Evolutionary conservation across 2,888 invertebrate species (phyloP), one percentile per base, ranked within the genome.

Genomic region (Epiperipatus broadwayi): DNA sequence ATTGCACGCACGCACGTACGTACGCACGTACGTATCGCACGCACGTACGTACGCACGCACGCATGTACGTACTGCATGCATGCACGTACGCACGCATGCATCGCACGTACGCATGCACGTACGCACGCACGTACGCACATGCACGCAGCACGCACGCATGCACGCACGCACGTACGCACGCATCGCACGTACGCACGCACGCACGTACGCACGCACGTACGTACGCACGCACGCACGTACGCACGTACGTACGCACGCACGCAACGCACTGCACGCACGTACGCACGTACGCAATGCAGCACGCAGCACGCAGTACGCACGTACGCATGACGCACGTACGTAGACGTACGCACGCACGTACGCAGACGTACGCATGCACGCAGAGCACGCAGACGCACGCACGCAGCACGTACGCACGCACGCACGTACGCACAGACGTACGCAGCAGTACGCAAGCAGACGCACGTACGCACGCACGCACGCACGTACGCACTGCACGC

Each of bases 101-200:
- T 8, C 25, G n/a, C 25, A 25, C 25, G n/a, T n/a, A 25, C 25
- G n/a, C 25, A 25, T n/a, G n/a, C 25, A 25, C 25, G n/a, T n/a
- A 25, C 25, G n/a, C 25, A 25, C 25, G n/a, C 25, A 25, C 25
- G n/a, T n/a, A 25, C 25, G n/a, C 25, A 25, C 25, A 25, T n/a
- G n/a, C 25, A 25, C 25, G n/a, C 25, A 25, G n/a, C 25, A 25
- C 25, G n/a, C 25, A 25, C 25, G n/a, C 25, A 25, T n/a, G n/a
- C 25, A 25, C 25, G n/a, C 25, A 25, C 25, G n/a, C n/a, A n/a
- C n/a, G n/a, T n/a, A n/a, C n/a, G n/a, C n/a, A n/a, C n/a, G n/a
- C n/a, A n/a, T n/a, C n/a, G n/a, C n/a, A n/a, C n/a, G n/a, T n/a
- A n/a, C n/a, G n/a, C n/a, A n/a, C n/a, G n/a, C n/a, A n/a, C n/a